Base-by-base conservation (phyloP, 1,140 invertebrate genomes). In the Cheumatopsyche charites region DNA sequence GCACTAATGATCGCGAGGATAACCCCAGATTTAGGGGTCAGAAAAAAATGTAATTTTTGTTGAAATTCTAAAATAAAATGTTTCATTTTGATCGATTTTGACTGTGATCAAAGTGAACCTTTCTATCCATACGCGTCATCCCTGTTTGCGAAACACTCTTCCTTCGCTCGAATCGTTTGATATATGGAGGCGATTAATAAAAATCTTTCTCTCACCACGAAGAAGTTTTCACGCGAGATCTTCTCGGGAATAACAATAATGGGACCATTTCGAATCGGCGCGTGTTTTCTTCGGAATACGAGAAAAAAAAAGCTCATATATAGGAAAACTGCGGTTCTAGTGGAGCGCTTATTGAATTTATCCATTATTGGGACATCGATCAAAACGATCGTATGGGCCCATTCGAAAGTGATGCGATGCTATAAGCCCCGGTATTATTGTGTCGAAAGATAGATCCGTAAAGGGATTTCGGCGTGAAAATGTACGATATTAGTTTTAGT, bases 131-230 rank as follows among this genome's bases (percentile, higher is more conserved):
- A 36, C 9, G 29, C 29, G 29, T 36, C 29, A 36, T 36, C 29
- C 45, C 17, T 19, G 13, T 49, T 49, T 49, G 45, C 45, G 45
- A 49, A 5, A 3, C 29, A 36, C 29, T 36, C 13, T 49, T 49
- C 13, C 42, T 43, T 9, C 7, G n/a, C 7, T n/a, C 62, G 11
- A 13, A 36, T 9, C 3, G 29, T 36, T 13, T 63, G 62, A 63
- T n/a, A 63, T 63, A 63, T 63, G 25, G 26, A 36, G 1, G 26
- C 62, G 26, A 63, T 63, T 63, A 63, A 63, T 63, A 63, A 63
- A 17, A 63, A 63, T 63, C 25, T 61, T 49, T 5, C 45, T 4
- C 17, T 36, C 9, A 4, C 29, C 13, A 49, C 45, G 17, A 43
- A 43, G 42, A 43, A n/a, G n/a, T n/a, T n/a, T n/a, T n/a, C n/a